Evolutionary conservation across 2,113 vertebrate genomes (phyloP).

Genomic region (Coptodon bakossiorum): DNA sequence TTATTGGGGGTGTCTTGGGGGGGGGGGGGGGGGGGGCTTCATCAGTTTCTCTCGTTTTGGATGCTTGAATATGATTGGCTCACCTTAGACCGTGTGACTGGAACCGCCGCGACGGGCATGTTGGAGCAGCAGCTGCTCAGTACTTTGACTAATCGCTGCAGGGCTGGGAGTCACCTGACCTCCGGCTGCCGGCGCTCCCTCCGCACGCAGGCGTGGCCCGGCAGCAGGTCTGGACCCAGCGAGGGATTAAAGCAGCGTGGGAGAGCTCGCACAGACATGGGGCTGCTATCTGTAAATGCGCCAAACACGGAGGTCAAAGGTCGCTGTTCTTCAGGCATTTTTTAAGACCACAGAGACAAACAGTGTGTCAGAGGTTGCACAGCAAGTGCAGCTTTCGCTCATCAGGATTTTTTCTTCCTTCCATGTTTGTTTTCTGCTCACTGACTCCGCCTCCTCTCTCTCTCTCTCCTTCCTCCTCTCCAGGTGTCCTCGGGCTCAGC

Average conservation of each 20-base stretch:
- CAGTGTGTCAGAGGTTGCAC: background rate
- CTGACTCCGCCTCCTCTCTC: background rate
- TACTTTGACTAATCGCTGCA: background rate
- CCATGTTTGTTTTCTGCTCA: background rate
- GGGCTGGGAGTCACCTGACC: background rate
- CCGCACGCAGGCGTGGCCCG: background rate
- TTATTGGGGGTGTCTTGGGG: too few species aligned
- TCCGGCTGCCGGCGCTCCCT: background rate
- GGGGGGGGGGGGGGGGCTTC: too few species aligned
- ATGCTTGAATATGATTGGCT: background rate
- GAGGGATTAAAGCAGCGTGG: background rate
- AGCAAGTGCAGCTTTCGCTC: background rate
- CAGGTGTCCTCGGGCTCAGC: slow-evolving; percentile 59
- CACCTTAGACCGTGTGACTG: background rate
- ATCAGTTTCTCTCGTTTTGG: background rate
- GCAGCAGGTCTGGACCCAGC: background rate
- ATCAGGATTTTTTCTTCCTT: background rate
- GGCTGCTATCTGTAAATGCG: background rate
- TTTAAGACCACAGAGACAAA: background rate
- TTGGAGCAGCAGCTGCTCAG: background rate
- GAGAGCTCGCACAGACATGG: background rate
- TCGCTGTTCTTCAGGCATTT: background rate
- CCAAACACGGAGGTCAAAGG: background rate
- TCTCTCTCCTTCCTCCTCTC: background rate
- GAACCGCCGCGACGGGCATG: background rate